Percentiles rank a stretch among this genome's conserved stretches.
These are phyloP conservation scores for Sesia bembeciformis DNA, from an alignment of 2,888 invertebrate genomes.

Conservation along the genomic window DNA sequence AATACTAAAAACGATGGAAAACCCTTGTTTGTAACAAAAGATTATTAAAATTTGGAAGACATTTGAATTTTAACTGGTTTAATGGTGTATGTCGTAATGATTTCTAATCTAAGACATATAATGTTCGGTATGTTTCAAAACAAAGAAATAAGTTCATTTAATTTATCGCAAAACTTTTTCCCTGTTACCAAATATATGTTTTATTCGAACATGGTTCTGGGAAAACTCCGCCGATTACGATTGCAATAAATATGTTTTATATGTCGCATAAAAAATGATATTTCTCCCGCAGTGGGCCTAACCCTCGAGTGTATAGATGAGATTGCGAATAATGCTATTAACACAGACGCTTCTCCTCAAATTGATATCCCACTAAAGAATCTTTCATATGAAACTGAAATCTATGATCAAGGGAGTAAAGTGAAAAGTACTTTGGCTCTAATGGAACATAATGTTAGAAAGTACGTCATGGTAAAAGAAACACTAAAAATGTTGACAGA, in stretches of 20 bases:
- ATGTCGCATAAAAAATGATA: slow-evolving; percentile 72
- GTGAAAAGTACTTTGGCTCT: slow-evolving; percentile 17
- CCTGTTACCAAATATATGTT: not conserved
- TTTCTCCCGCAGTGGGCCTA: slow-evolving; percentile 59
- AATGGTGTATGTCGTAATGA: not conserved
- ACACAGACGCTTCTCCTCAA: slow-evolving; percentile 74
- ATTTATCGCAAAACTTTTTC: not conserved
- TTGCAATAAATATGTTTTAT: slow-evolving; percentile 75
- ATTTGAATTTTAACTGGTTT: no score
- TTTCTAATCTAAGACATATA: not conserved
- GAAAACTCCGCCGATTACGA: slow-evolving; percentile 68
- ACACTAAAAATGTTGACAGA: slow-evolving; percentile 16
- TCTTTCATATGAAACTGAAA: slow-evolving; percentile 28
- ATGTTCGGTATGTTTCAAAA: not conserved
- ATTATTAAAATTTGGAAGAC: no score
- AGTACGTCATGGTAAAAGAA: slow-evolving; percentile 21
- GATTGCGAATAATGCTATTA: slow-evolving; percentile 75
- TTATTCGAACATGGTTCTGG: slow-evolving; percentile 47
- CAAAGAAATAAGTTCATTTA: not conserved
- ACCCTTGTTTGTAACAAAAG: no score
- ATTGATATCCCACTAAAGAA: slow-evolving; percentile 60
- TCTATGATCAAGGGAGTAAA: slow-evolving; percentile 16
- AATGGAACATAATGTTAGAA: slow-evolving; percentile 23
- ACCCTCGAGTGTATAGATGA: slow-evolving; percentile 73
- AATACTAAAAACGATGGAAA: no score